phyloP scores from a whole-genome alignment of 2,797 vertebrate genomes.

The Kryptolebias ocellatus region DNA sequence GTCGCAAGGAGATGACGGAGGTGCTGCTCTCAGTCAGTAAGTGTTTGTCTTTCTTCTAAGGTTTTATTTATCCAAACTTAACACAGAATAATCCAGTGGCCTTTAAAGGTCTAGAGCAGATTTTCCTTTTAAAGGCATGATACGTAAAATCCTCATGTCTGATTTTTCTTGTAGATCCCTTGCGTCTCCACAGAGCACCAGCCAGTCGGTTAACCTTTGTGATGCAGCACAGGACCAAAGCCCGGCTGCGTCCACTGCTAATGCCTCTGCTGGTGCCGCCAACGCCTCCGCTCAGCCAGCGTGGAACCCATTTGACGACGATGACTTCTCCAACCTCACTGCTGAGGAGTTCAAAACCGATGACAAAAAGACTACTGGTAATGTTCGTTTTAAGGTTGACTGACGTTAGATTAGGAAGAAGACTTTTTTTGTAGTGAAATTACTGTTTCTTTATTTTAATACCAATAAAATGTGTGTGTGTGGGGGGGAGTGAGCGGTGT shows the following conservation, averaged over 20 bases:
- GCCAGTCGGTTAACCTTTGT: constrained; percentile 84
- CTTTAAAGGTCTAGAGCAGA: too few species aligned
- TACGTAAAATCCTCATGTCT: background rate
- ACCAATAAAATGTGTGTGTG: too few species aligned
- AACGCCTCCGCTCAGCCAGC: constrained; percentile 75
- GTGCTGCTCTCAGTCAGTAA: constrained; percentile 89
- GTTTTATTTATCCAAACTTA: too few species aligned
- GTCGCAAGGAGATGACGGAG: constrained; percentile 86
- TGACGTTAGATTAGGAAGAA: background rate
- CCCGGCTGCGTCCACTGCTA: constrained; percentile 17
- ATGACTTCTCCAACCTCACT: constrained; percentile 92
- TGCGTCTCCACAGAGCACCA: constrained; percentile 84
- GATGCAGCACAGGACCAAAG: constrained; percentile 75
- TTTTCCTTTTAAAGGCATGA: too few species aligned
- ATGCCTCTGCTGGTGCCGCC: constrained; percentile 54
- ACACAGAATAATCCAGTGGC: too few species aligned
- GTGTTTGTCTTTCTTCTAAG: too few species aligned
- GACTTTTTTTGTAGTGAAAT: background rate
- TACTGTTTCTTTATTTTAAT: too few species aligned
- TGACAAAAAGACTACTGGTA: constrained; percentile 87
- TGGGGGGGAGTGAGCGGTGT: too few species aligned
- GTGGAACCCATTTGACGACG: constrained; percentile 97
- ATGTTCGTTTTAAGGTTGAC: background rate
- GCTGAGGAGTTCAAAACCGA: constrained; percentile 91
- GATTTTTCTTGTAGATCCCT: constrained; percentile 79